Evolutionary conservation across 1,140 invertebrate genomes (phyloP).

Genomic region (Lutraria rhynchaena): DNA sequence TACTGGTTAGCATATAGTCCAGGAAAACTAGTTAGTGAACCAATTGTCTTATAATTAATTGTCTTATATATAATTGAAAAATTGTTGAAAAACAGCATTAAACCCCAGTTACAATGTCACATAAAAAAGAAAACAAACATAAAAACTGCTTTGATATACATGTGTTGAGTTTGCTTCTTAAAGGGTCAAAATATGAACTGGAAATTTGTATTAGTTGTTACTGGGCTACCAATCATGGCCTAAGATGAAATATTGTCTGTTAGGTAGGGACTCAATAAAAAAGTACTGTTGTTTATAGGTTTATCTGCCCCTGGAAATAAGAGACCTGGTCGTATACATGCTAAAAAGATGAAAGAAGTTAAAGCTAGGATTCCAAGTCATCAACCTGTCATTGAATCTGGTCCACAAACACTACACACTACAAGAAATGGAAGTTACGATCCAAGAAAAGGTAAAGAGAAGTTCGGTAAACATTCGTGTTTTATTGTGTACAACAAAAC

Average conservation of each 20-base stretch:
- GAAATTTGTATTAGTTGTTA: too few relatives aligned
- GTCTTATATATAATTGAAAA: too few relatives aligned
- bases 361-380: slow-evolving; percentile 34
- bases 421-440: neutral
- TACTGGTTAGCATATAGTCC: too few relatives aligned
- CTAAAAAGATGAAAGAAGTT: slow-evolving; percentile 54
- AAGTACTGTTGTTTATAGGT: slow-evolving; percentile 27
- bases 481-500: too few relatives aligned
- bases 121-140: neutral
- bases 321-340: slow-evolving; percentile 54
- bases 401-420: neutral
- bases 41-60: too few relatives aligned
- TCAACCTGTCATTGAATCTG: slow-evolving; percentile 36
- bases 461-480: too few relatives aligned
- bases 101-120: neutral
- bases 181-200: too few relatives aligned
- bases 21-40: too few relatives aligned
- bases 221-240: too few relatives aligned
- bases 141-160: neutral
- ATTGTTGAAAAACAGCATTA: too few relatives aligned
- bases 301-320: slow-evolving; percentile 46
- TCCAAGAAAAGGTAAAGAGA: neutral
- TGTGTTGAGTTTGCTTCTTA: neutral
- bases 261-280: too few relatives aligned
- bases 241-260: too few relatives aligned